These are phyloP conservation scores for Lophochroa leadbeateri DNA, from an alignment of 2,113 vertebrate species.

Conservation along the genomic window DNA sequence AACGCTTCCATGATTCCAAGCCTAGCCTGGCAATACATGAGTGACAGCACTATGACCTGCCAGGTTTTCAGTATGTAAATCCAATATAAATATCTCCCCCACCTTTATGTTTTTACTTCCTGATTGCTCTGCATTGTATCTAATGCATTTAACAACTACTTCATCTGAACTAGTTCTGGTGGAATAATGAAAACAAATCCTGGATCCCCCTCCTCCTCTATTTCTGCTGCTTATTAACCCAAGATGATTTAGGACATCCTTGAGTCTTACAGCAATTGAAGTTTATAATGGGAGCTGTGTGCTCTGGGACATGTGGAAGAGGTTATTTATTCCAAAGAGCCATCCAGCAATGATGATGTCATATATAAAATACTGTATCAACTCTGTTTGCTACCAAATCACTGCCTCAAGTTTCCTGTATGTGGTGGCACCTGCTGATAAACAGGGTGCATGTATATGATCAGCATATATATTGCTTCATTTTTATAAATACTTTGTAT, in stretches of 20 bases:
- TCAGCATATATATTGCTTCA: neutral
- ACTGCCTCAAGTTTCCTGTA: neutral
- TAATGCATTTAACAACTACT: constrained; percentile 45
- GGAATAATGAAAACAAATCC: constrained; percentile 59
- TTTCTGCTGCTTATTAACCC: constrained; percentile 60
- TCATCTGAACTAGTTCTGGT: constrained; percentile 31
- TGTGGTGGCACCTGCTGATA: constrained; percentile 25
- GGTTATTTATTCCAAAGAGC: constrained; percentile 60
- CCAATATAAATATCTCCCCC: neutral
- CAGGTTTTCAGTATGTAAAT: constrained; percentile 2
- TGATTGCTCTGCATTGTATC: neutral
- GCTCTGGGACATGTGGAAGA: constrained; percentile 59
- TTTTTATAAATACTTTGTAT: constrained; percentile 16
- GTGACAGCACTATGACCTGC: neutral
- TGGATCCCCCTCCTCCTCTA: neutral
- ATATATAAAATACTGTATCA: neutral
- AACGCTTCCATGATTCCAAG: neutral
- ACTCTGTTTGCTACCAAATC: constrained; percentile 28
- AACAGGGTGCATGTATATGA: neutral
- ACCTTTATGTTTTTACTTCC: neutral
- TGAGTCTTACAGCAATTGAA: constrained; percentile 40
- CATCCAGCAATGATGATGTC: constrained; percentile 46
- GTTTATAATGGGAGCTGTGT: constrained; percentile 49
- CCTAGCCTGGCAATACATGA: neutral
- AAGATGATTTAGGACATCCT: constrained; percentile 59